These are phyloP conservation scores for Hepsetus odoe DNA, from an alignment of 2,113 vertebrate genomes.

Conservation along the genomic window DNA sequence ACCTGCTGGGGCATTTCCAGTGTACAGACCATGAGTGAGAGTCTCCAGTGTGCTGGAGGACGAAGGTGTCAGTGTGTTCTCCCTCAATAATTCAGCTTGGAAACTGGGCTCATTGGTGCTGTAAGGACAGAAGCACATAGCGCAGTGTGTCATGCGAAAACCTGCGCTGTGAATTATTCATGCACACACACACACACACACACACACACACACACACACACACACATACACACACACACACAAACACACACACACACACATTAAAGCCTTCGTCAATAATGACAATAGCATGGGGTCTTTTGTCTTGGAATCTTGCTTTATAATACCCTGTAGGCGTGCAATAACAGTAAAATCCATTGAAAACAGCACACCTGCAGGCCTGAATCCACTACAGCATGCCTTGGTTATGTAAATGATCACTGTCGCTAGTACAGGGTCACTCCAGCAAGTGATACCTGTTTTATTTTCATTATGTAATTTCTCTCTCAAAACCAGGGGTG, in stretches of 20 bases:
- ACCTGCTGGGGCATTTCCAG: not conserved
- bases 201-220: not conserved
- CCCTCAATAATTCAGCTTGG: conserved; percentile 75
- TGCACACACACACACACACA: conserved; percentile 7
- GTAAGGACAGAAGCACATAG: conserved; percentile 39
- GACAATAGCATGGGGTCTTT: not conserved
- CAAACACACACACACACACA: not conserved
- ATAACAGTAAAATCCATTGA: too few relatives aligned
- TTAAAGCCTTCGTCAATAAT: not conserved
- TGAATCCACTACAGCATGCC: too few relatives aligned
- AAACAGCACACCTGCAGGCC: too few relatives aligned
- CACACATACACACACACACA: conserved; percentile 10
- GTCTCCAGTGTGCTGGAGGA: conserved; percentile 49
- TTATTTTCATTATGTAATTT: too few relatives aligned
- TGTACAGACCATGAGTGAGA: conserved; percentile 43
- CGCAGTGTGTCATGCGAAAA: conserved; percentile 64
- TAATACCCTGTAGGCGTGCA: too few relatives aligned
- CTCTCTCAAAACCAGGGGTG: too few relatives aligned
- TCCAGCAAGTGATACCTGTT: too few relatives aligned
- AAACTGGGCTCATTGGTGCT: conserved; percentile 68
- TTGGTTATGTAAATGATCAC: too few relatives aligned
- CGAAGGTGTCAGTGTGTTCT: conserved; percentile 8
- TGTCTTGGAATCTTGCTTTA: too few relatives aligned
- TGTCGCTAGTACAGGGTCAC: too few relatives aligned
- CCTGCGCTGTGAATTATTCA: conserved; percentile 69